Percentiles rank a stretch among this genome's conserved stretches.
Evolutionary conservation across 64 coral and sea anemone genomes (phyloP).

Genomic region (Anthopleura sola): DNA sequence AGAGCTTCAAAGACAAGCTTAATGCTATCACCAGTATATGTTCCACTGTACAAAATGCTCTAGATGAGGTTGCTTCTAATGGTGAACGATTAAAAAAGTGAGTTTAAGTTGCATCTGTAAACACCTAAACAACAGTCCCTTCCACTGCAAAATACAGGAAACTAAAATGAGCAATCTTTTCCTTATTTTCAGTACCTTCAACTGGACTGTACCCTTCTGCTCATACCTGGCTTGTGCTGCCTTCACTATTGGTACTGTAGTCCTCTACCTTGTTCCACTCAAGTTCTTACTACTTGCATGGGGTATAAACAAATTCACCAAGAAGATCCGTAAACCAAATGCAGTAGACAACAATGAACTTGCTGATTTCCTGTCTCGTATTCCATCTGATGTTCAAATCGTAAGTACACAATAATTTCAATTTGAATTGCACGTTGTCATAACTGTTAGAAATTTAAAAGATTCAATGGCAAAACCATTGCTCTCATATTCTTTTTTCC

Average conservation of each 20-base stretch:
- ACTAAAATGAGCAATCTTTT: not conserved
- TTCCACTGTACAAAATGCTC: slow-evolving; percentile 94
- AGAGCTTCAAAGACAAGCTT: slow-evolving; percentile 97
- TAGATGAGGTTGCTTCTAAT: slow-evolving; percentile 89
- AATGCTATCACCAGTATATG: slow-evolving; percentile 86
- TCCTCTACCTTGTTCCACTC: slow-evolving; percentile 90
- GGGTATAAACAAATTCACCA: slow-evolving; percentile 99
- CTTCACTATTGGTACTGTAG: slow-evolving; percentile 83
- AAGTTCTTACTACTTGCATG: slow-evolving; percentile 93
- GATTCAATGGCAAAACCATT: no score
- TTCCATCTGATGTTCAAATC: slow-evolving; percentile 89
- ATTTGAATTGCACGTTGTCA: not conserved
- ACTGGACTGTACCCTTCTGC: slow-evolving; percentile 96
- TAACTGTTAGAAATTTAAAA: not conserved
- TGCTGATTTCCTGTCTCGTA: slow-evolving; percentile 83
- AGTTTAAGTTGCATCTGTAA: slow-evolving; percentile 5
- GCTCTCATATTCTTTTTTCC: no score
- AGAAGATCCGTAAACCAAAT: slow-evolving; percentile 99
- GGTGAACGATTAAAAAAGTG: slow-evolving; percentile 98
- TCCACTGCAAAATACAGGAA: no score
- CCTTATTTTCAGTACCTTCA: slow-evolving; percentile 72
- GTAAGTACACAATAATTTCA: slow-evolving; percentile 38
- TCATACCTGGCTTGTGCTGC: slow-evolving; percentile 85
- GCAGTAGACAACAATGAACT: slow-evolving; percentile 96
- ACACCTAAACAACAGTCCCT: no score